phyloP scores from a whole-genome alignment of 2,888 invertebrate genomes.

The Acanthosepion esculentum region DNA sequence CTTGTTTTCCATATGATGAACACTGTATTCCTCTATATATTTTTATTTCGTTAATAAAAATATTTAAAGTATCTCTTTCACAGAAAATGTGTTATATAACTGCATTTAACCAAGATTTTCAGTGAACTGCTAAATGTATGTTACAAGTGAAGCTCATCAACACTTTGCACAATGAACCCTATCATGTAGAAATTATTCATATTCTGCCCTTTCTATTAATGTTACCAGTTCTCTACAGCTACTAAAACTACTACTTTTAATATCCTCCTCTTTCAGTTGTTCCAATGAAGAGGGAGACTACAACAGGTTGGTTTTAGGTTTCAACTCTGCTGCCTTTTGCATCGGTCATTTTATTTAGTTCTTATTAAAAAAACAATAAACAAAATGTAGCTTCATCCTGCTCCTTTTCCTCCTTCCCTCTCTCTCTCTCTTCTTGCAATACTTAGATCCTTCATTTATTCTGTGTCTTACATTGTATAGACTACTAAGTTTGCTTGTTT shows the following conservation, averaged over 20 bases:
- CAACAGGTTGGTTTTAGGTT: slow-evolving; percentile 43
- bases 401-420: slow-evolving; percentile 50
- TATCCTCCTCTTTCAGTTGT: slow-evolving; percentile 35
- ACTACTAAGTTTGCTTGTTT: neutral
- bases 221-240: neutral
- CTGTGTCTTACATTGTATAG: neutral
- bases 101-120: neutral
- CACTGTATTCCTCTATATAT: neutral
- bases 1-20: no score
- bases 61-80: neutral
- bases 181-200: neutral
- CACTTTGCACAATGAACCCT: neutral
- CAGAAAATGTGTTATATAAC: neutral
- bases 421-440: slow-evolving; percentile 46
- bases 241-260: neutral
- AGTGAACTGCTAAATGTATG: neutral
- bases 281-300: slow-evolving; percentile 47
- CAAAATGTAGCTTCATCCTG: slow-evolving; percentile 39
- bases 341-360: neutral
- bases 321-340: neutral
- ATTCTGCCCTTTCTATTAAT: neutral
- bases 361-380: neutral
- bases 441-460: neutral
- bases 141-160: neutral
- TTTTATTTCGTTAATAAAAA: neutral